Evolutionary conservation across 2,797 vertebrate species (phyloP).

Genomic region (Schizothorax lantsangensis): DNA sequence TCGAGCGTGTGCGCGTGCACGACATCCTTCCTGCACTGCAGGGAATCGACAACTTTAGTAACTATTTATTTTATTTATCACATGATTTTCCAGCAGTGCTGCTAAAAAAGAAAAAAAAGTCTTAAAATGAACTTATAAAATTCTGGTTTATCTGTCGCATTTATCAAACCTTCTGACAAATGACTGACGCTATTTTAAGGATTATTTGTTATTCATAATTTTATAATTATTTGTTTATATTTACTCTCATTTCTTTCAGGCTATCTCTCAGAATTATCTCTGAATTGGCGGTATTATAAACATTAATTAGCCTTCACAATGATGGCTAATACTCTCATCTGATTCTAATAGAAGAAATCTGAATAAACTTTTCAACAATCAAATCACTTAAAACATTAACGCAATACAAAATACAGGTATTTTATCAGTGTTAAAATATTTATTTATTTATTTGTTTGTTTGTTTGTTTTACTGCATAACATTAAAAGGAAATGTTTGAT

Average conservation of each 20-base stretch:
- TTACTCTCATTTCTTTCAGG: not conserved
- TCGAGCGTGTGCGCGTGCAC: not conserved
- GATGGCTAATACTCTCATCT: not conserved
- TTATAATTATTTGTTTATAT: not conserved
- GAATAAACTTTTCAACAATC: not conserved
- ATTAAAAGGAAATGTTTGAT: not conserved
- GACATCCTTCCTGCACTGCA: constrained; percentile 39
- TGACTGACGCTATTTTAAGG: not conserved
- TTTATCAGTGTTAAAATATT: not conserved
- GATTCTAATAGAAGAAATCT: not conserved
- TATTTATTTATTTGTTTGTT: not conserved
- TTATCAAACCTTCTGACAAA: not conserved
- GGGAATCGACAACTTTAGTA: not conserved
- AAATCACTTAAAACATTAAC: not conserved
- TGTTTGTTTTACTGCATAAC: not conserved
- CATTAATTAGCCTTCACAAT: not conserved
- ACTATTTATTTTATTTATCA: not conserved
- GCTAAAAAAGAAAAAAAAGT: too few species aligned
- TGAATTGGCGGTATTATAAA: too few species aligned
- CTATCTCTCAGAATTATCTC: not conserved
- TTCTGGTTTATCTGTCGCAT: not conserved
- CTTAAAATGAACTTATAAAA: not conserved
- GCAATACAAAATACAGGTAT: not conserved
- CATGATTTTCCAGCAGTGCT: not conserved
- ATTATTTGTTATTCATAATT: not conserved